Base-by-base conservation (phyloP, 2,113 vertebrate genomes). In the Australoheros scitulus region DNA sequence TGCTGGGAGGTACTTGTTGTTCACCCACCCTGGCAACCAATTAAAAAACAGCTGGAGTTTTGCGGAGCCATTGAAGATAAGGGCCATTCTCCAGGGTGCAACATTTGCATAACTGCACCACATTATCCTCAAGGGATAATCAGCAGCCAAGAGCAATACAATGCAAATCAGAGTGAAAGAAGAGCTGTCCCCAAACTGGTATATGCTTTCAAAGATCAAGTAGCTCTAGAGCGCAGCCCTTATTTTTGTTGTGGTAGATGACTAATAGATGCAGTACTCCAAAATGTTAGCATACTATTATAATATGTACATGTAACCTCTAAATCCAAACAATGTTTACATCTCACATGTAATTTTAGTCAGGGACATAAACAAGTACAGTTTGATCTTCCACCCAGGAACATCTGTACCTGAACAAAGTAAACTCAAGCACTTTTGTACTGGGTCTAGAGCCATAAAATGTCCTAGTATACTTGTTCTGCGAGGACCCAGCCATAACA, bases 31-130 rank as follows among this genome's bases (percentile, higher is more conserved):
- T 79, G 81, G 89, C 84, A 91, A 77, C 87, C 94, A 93, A 93
- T 93, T 92, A 93, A 92, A 91, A 91, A 93, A 90, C 93, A 93
- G 94, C 90, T 94, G 93, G 93, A 93, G 86, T 94, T 92, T 89
- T 87, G 86, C 89, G 89, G 83, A 91, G 89, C 91, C 90, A 93
- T 89, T 91, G 92, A 94, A 91, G 92, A 94, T 94, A 92, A 93
- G 91, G 85, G 88, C 91, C 61, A 75, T 92, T 90, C 91, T 93
- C 90, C 75, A 15, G 93, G 87, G 90, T 89, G 84, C 84, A 87
- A 84, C 86, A 72, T 91, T 91, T 85, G 34, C 91, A 90, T 86
- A 92, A 91, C 85, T 80, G 86, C 82, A 47, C 72, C 84, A 64
- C 84, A 90, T 93, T 91, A 89, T 93, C 89, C 91, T 86, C 89